Evolutionary conservation across 2,888 invertebrate genomes (phyloP).

Genomic region (Pristionchus japonicus): DNA sequence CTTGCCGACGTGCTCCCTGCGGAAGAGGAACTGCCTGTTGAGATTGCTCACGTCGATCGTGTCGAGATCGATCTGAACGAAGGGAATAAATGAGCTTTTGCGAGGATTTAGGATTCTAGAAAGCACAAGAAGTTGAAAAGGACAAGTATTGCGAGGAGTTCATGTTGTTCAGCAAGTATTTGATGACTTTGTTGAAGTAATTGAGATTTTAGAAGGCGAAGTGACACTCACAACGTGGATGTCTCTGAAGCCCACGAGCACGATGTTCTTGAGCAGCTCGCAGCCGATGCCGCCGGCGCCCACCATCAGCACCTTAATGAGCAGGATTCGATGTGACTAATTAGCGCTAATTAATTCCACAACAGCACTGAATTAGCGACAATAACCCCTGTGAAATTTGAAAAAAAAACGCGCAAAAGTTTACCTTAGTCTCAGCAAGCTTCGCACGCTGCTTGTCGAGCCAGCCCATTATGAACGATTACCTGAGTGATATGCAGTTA

Average conservation of each 20-base stretch:
- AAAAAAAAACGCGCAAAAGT: background rate
- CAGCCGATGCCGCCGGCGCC: conserved; percentile 99
- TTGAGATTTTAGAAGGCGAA: background rate
- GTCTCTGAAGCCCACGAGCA: conserved; percentile 90
- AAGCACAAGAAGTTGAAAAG: background rate
- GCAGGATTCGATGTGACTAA: too few species aligned
- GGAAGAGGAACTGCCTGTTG: conserved; percentile 98
- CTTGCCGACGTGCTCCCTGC: conserved; percentile 96
- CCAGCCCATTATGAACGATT: conserved; percentile 49
- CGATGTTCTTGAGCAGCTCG: conserved; percentile 96
- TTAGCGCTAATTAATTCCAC: background rate
- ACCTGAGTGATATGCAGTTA: background rate
- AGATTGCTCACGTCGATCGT: conserved; percentile 99
- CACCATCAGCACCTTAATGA: conserved; percentile 76
- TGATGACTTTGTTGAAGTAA: background rate
- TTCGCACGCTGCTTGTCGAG: conserved; percentile 46
- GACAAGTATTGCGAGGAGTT: too few species aligned
- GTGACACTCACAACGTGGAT: conserved; percentile 90
- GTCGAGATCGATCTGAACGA: conserved; percentile 95
- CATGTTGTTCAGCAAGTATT: too few species aligned
- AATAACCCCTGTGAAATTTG: background rate
- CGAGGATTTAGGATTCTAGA: background rate
- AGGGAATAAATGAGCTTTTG: background rate
- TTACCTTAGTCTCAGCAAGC: conserved; percentile 49
- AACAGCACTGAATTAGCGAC: too few species aligned